These are phyloP conservation scores for Scaptomyza cyrtandrae DNA, from an alignment of 2,888 invertebrate species.

Conservation along the genomic window DNA sequence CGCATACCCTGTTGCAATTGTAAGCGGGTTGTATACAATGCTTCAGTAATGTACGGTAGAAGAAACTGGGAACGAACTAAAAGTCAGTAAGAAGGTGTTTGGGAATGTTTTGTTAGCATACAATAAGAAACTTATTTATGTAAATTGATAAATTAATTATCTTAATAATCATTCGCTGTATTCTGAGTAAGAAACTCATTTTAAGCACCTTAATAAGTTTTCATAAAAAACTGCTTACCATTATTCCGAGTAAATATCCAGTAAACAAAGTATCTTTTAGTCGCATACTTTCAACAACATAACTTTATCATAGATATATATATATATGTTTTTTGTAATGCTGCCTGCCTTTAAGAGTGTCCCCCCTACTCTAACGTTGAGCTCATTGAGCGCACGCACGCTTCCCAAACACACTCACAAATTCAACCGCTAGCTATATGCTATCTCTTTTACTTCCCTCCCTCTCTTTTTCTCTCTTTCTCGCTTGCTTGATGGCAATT, in stretches of 20 bases:
- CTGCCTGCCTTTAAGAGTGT: conserved; percentile 33
- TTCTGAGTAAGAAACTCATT: too few species aligned
- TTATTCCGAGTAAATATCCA: too few species aligned
- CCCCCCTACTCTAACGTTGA: conserved; percentile 24
- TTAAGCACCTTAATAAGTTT: too few species aligned
- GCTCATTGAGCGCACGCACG: conserved; percentile 60
- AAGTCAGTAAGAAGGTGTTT: too few species aligned
- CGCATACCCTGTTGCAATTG: not conserved
- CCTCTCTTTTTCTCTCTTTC: not conserved
- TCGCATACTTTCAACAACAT: not conserved
- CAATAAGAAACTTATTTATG: too few species aligned
- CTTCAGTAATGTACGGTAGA: not conserved
- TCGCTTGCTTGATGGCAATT: conserved; percentile 44
- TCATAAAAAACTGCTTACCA: too few species aligned
- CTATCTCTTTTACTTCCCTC: conserved; percentile 20
- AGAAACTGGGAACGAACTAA: too few species aligned
- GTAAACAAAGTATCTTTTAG: not conserved
- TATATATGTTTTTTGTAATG: conserved; percentile 34
- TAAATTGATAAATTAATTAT: too few species aligned
- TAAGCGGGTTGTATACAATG: not conserved
- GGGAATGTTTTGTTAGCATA: too few species aligned
- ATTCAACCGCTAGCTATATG: conserved; percentile 17
- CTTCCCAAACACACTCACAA: conserved; percentile 27
- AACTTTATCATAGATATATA: conserved; percentile 12
- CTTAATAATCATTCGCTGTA: too few species aligned